Base-by-base conservation (phyloP, 2,113 vertebrate genomes). In the Neolamprologus toae region DNA sequence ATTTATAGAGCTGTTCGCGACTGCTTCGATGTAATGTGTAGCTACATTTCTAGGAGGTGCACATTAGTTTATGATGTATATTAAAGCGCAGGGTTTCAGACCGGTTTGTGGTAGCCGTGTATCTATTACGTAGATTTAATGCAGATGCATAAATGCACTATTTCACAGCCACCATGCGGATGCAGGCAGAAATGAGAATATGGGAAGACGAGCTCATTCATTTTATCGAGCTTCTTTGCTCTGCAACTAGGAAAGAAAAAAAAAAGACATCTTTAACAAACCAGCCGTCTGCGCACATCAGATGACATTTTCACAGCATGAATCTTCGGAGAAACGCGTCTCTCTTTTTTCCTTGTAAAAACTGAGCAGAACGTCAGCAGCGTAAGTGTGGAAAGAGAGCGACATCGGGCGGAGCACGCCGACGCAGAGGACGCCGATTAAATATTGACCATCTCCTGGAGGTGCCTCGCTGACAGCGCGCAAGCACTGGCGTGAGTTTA, bases 391-490 rank as follows among this genome's bases (percentile, higher is more conserved):
- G 47, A 83, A 28, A 51, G 45, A 81, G 59, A 89, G 76, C 4
- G 17, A 88, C 35, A 45, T 8, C 33, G 86, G 68, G 49, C 59
- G 23, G 88, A 59, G 88, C 61, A n/a, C 19, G 47, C 87, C 31
- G 55, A 89, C 76, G 63, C 83, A 71, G 28, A 73, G 79, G 90
- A 73, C 10, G 7, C 80, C 76, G 83, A 92, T 95, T 92, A 96
- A 95, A 95, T 95, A 96, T 95, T 95, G 94, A 95, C 95, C 91
- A 83, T 82, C 90, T 93, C 82, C 76, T 88, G 84, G 78, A 90
- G 89, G 80, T 84, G 89, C 84, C 79, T 89, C 16, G n/a, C 82
- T 82, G 45, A 82, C 88, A 91, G 84, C 84, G 3, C 7, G 6
- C 21, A 63, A 81, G 92, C 88, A 90, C 91, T 91, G 57, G 66